Evolutionary conservation across 2,888 invertebrate species (phyloP).

Genomic region (Galerucella nymphaeae): DNA sequence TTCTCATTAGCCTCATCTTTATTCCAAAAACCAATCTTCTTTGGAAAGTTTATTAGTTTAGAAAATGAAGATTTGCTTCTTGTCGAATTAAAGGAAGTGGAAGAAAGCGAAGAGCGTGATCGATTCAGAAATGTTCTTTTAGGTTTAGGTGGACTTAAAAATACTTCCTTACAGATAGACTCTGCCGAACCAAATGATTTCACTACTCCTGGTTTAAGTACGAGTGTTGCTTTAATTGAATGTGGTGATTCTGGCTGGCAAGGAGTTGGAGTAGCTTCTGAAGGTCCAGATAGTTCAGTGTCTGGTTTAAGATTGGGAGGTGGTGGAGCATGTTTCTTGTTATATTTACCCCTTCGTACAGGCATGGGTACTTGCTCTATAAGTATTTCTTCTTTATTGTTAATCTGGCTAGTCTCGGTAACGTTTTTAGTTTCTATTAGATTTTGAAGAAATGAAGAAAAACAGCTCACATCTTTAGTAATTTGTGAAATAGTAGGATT

Average conservation of each 20-base stretch:
- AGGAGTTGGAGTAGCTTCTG: conserved; percentile 18
- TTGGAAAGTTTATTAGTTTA: conserved; percentile 67
- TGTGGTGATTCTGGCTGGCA: conserved; percentile 31
- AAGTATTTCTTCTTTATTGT: conserved; percentile 1
- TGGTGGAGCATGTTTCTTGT: conserved; percentile 67
- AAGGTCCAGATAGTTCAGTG: conserved; percentile 6
- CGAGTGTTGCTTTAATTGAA: conserved; percentile 65
- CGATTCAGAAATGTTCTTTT: conserved; percentile 50
- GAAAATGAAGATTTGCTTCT: conserved; percentile 43
- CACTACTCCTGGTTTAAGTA: conserved; percentile 66
- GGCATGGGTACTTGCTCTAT: not conserved
- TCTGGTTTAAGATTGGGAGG: conserved; percentile 51
- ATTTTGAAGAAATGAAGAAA: conserved; percentile 42
- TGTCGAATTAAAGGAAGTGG: conserved; percentile 38
- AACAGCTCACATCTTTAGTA: conserved; percentile 40
- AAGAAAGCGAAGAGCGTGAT: conserved; percentile 51
- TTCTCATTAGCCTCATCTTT: conserved; percentile 61
- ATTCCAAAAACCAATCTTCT: conserved; percentile 70
- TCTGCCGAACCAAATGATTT: conserved; percentile 53
- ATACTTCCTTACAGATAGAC: conserved; percentile 54
- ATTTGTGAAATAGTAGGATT: conserved; percentile 37
- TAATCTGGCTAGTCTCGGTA: conserved; percentile 12
- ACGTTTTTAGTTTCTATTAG: conserved; percentile 38
- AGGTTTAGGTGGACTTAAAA: conserved; percentile 58
- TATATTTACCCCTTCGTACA: conserved; percentile 62